Evolutionary conservation across 2,113 vertebrate genomes (phyloP), one percentile per base, ranked within the genome.

Genomic region (Myotis davidii): DNA sequence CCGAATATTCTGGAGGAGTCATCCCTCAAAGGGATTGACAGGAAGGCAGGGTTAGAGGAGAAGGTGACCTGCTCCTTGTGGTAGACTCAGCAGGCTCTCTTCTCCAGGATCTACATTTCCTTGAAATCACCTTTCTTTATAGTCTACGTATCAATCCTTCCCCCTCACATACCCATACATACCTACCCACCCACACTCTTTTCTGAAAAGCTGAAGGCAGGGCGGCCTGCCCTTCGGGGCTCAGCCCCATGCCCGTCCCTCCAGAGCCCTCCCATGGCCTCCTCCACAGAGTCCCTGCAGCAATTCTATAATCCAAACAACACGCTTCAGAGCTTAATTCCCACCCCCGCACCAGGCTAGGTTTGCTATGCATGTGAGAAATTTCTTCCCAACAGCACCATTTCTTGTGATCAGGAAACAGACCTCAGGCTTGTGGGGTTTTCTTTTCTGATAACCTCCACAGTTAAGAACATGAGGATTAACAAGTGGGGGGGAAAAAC

Each of bases 361-460:
- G 59, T 73, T 65, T 76, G 13, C 82, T 77, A 9, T 1, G 27
- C 56, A 59, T 0, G 10, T 8, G 48, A 89, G 48, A 78, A 54
- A 81, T 50, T 39, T 70, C 93, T 54, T 88, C 50, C 52, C 32
- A 20, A 18, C 9, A 45, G n/a, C 45, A 42, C 27, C 72, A 5
- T 67, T 21, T 56, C 87, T 95, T 82, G 12, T n/a, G 23, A 87
- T 82, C 32, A 54, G 93, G 74, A 73, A 74, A 90, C 5, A 21
- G 52, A 54, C 45, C 42, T 89, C 50, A 29, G 0, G n/a, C 16
- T 16, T 61, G 23, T 17, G 54, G 32, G 14, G 1, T 45, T 74
- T 81, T 87, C 54, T 83, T 92, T 88, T 34, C 90, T 42, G 74
- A 56, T 48, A 95, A 85, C 52, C 59, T 20, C 13, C 48, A 9